phyloP scores from a whole-genome alignment of 2,797 vertebrate genomes.

The Sebastes oblongus region DNA sequence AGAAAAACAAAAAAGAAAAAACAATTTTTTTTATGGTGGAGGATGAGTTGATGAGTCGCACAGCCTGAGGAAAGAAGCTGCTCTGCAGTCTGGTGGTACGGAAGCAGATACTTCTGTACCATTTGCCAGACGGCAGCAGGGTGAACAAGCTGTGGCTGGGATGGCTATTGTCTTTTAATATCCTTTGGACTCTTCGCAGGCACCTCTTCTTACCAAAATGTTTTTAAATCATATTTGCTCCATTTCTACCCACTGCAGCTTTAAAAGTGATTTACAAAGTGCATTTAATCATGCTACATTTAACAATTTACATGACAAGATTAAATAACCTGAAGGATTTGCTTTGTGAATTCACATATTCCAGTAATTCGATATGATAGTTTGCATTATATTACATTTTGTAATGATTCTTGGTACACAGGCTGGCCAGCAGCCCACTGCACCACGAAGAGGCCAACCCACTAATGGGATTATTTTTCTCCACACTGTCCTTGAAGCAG shows the following conservation, averaged over 20 bases:
- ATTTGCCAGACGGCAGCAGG: background rate
- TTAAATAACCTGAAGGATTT: background rate
- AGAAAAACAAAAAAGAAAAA: background rate
- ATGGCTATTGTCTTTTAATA: background rate
- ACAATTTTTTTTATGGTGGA: background rate
- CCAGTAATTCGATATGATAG: background rate
- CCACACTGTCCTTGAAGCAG: background rate
- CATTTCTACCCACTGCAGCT: too few species aligned
- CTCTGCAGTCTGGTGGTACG: too few species aligned
- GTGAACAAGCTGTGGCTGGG: background rate
- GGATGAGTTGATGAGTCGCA: background rate
- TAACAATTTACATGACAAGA: background rate
- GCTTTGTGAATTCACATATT: background rate
- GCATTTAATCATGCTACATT: background rate
- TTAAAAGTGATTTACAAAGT: background rate
- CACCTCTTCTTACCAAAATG: background rate
- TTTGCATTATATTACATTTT: background rate
- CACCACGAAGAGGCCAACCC: background rate
- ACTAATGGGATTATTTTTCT: background rate
- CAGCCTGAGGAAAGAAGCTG: background rate
- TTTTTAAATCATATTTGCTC: too few species aligned
- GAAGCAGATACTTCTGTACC: rapidly evolving
- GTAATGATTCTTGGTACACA: background rate
- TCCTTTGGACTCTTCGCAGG: background rate
- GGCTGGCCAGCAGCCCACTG: background rate